Percentiles rank a stretch among this genome's conserved stretches.
These are phyloP conservation scores for Vulpes ferrilata DNA, from an alignment of 2,113 vertebrate species.

Conservation along the genomic window DNA sequence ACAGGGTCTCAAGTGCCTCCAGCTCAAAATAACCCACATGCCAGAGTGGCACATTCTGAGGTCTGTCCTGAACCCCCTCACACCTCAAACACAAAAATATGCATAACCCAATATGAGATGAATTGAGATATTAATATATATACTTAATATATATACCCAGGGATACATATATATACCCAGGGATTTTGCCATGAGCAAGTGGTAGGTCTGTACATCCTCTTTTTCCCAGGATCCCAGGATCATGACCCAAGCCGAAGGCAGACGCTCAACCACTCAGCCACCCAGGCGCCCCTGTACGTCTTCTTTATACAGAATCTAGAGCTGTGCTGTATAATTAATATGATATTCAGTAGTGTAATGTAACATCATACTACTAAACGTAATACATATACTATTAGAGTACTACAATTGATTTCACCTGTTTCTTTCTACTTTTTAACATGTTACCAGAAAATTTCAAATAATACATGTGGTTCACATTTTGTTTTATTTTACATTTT, in stretches of 20 bases:
- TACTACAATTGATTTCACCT: not conserved
- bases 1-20: not conserved
- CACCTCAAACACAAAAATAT: not conserved
- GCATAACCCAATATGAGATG: not conserved
- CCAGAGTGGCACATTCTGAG: not conserved
- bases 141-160: not conserved
- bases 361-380: not conserved
- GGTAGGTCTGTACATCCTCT: not conserved
- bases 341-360: not conserved
- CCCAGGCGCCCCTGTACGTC: not conserved
- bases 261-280: too few relatives aligned
- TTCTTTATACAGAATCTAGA: not conserved
- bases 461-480: not conserved
- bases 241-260: too few relatives aligned
- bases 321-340: not conserved
- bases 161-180: not conserved
- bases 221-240: not conserved
- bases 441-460: not conserved
- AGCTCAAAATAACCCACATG: not conserved
- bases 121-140: not conserved
- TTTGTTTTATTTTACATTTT: not conserved
- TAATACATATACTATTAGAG: not conserved
- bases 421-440: conserved; percentile 18
- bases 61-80: not conserved
- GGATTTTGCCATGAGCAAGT: not conserved